These are phyloP conservation scores for Enoplosus armatus DNA, from an alignment of 2,797 vertebrate genomes.

Conservation along the genomic window DNA sequence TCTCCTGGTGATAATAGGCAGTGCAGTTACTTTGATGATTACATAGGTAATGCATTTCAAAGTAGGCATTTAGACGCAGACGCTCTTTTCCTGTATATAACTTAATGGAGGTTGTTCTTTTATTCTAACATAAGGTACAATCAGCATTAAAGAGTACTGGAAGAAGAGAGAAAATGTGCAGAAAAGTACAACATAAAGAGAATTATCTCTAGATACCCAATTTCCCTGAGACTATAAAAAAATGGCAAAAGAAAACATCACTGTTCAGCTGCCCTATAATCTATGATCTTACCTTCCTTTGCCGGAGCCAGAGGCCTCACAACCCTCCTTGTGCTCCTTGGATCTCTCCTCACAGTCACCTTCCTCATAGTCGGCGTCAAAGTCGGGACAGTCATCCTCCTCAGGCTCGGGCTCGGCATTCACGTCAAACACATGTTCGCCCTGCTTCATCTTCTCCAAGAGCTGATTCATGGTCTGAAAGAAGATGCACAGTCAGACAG, in stretches of 20 bases:
- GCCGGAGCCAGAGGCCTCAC: conserved; percentile 72
- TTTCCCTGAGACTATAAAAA: not conserved
- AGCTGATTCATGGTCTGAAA: conserved; percentile 90
- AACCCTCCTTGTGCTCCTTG: conserved; percentile 80
- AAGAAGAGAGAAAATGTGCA: not conserved
- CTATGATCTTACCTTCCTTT: conserved; percentile 75
- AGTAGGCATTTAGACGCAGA: conserved; percentile 1
- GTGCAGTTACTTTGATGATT: conserved; percentile 22
- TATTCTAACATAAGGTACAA: not conserved
- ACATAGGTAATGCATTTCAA: conserved; percentile 7
- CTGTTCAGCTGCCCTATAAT: not conserved
- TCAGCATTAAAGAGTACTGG: not conserved
- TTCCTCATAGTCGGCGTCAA: conserved; percentile 84
- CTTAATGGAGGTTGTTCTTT: conserved; percentile 6
- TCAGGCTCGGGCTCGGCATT: conserved; percentile 81
- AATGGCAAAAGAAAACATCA: not conserved
- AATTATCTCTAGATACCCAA: not conserved
- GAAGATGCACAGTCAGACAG: not conserved
- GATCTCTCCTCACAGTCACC: conserved; percentile 71
- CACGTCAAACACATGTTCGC: conserved; percentile 90
- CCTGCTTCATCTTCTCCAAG: conserved; percentile 92
- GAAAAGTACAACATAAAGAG: not conserved
- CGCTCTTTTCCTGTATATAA: not conserved
- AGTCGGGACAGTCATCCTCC: conserved; percentile 77
- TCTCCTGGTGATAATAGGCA: not conserved